These are phyloP conservation scores for Anas platyrhynchos DNA, from an alignment of 2,113 vertebrate genomes.

Conservation along the genomic window DNA sequence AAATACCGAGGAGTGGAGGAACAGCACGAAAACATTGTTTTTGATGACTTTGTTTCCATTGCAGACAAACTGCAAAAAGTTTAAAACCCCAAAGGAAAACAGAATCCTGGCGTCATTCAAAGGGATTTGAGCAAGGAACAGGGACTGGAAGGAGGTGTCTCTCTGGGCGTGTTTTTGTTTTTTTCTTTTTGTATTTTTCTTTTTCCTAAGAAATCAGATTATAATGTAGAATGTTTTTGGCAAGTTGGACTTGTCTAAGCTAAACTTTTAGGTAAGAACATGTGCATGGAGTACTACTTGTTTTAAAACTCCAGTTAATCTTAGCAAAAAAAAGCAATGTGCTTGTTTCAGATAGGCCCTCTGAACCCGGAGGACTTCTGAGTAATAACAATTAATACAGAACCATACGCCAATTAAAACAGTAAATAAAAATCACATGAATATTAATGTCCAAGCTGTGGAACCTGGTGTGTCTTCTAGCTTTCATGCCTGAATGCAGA, in stretches of 20 bases:
- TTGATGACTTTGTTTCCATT: background rate
- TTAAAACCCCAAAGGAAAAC: background rate
- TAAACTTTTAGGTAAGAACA: background rate
- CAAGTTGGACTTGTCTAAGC: background rate
- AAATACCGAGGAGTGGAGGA: background rate
- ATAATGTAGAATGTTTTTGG: background rate
- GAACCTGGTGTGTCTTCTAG: background rate
- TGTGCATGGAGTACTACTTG: background rate
- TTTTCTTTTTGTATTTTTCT: background rate
- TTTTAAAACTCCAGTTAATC: background rate
- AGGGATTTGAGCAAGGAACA: background rate
- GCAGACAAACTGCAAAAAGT: background rate
- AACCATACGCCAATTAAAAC: background rate
- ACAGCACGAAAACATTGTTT: background rate
- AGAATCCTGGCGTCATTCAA: background rate
- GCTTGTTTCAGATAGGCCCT: background rate
- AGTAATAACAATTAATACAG: background rate
- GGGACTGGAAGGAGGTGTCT: background rate
- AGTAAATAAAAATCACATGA: background rate
- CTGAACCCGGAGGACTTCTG: background rate
- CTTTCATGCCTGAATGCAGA: background rate
- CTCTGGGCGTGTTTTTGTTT: background rate
- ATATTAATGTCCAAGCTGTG: background rate
- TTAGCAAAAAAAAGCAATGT: background rate
- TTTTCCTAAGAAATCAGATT: background rate